A percentile compares a stretch with the other conserved stretches of the same genome.
Conservation (phyloP, 2,888 invertebrate species). For the Heliconius cydno region DNA sequence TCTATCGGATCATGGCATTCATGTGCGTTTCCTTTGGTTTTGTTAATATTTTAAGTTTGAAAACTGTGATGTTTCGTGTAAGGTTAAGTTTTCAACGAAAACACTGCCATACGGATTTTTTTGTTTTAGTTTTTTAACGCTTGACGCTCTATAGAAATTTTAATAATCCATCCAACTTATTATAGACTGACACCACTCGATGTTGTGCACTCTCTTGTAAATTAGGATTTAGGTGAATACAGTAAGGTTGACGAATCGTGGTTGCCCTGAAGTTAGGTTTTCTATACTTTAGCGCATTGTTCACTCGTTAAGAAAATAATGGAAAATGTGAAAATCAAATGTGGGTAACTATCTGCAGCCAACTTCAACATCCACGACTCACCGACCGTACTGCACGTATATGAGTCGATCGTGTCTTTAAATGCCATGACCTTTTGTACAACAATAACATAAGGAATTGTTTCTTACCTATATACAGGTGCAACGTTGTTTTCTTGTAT, state of each 20-base stretch:
- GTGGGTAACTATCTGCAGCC: not conserved
- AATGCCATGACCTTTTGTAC: slow-evolving; percentile 62
- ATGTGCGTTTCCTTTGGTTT: slow-evolving; percentile 52
- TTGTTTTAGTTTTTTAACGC: slow-evolving; percentile 36
- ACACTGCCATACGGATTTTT: slow-evolving; percentile 58
- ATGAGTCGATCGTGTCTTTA: slow-evolving; percentile 39
- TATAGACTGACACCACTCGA: slow-evolving; percentile 82
- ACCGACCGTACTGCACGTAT: not conserved
- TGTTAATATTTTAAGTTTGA: slow-evolving; percentile 66
- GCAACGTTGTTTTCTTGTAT: slow-evolving; percentile 70
- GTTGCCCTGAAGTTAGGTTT: not conserved
- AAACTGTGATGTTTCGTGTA: slow-evolving; percentile 77
- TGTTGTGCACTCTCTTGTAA: slow-evolving; percentile 80
- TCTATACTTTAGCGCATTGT: not conserved
- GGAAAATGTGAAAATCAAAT: not conserved
- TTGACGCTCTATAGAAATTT: slow-evolving; percentile 53
- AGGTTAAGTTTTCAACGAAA: slow-evolving; percentile 58
- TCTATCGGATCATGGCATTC: slow-evolving; percentile 67
- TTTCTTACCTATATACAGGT: slow-evolving; percentile 66
- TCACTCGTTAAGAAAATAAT: not conserved
- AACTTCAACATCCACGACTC: not conserved
- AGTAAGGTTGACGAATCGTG: not conserved
- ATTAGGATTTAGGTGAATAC: slow-evolving; percentile 62
- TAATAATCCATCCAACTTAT: slow-evolving; percentile 79
- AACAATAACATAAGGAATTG: slow-evolving; percentile 66